Percentiles rank a stretch among this genome's conserved stretches.
These are phyloP conservation scores for Podotricha telesiphe DNA, from an alignment of 2,888 invertebrate genomes.

Conservation along the genomic window DNA sequence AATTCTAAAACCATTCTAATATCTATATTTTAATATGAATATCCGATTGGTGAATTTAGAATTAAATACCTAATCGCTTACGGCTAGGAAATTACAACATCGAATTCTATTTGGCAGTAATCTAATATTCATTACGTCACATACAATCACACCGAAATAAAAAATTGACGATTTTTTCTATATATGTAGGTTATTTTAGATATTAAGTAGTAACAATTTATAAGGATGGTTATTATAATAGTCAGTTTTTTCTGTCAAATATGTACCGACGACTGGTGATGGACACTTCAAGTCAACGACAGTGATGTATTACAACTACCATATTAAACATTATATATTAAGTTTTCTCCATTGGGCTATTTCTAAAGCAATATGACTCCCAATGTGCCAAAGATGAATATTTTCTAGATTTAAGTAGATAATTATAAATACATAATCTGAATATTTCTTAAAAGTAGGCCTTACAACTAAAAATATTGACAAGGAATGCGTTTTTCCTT, in stretches of 20 bases:
- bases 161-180: slow-evolving; percentile 64
- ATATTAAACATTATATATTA: neutral
- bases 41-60: slow-evolving; percentile 58
- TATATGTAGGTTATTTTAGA: slow-evolving; percentile 16
- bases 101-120: slow-evolving; percentile 81
- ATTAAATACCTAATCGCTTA: slow-evolving; percentile 64
- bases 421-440: slow-evolving; percentile 25
- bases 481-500: slow-evolving; percentile 37
- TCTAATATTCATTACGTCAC: slow-evolving; percentile 66
- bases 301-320: neutral
- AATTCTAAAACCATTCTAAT: slow-evolving; percentile 55
- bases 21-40: slow-evolving; percentile 55
- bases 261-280: neutral
- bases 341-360: slow-evolving; percentile 11
- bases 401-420: slow-evolving; percentile 2
- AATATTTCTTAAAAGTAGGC: slow-evolving; percentile 38
- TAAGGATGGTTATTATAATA: slow-evolving; percentile 5
- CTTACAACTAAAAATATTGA: slow-evolving; percentile 40
- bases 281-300: neutral
- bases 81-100: slow-evolving; percentile 76
- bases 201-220: slow-evolving; percentile 16
- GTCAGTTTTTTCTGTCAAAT: slow-evolving; percentile 5
- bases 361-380: slow-evolving; percentile 17
- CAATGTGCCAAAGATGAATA: slow-evolving; percentile 15
- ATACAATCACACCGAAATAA: slow-evolving; percentile 57